These are phyloP conservation scores for Sesamia inferens DNA, from an alignment of 2,888 invertebrate species.

Conservation along the genomic window DNA sequence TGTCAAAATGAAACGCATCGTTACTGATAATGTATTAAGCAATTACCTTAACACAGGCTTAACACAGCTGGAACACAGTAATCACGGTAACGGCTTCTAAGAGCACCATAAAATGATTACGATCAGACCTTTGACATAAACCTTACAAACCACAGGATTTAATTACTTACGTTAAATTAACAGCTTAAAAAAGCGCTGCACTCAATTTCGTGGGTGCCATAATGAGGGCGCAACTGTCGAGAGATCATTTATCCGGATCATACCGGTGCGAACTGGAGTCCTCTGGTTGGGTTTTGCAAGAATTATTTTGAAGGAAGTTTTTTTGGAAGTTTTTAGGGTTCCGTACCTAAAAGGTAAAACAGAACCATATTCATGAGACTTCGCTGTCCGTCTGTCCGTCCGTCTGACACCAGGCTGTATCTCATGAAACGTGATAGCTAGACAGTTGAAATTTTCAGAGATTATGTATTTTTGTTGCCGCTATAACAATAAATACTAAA, in stretches of 20 bases:
- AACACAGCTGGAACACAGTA: background rate
- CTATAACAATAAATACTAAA: too few relatives aligned
- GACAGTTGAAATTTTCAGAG: too few relatives aligned
- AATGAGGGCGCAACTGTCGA: constrained; percentile 60
- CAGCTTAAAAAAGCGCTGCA: constrained; percentile 31
- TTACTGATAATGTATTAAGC: too few relatives aligned
- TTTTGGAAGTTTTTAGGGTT: too few relatives aligned
- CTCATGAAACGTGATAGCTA: too few relatives aligned
- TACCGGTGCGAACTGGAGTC: constrained; percentile 19
- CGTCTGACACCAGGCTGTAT: too few relatives aligned
- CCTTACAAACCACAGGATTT: constrained; percentile 16
- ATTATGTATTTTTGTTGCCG: too few relatives aligned
- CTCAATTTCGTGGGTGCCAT: constrained; percentile 50
- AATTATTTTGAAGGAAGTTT: constrained; percentile 27
- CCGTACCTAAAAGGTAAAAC: too few relatives aligned
- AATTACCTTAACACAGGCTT: too few relatives aligned
- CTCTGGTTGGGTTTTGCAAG: constrained; percentile 25
- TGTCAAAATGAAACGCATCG: too few relatives aligned
- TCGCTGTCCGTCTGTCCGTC: too few relatives aligned
- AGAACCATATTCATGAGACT: too few relatives aligned
- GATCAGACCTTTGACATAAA: constrained; percentile 22
- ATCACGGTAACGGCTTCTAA: constrained; percentile 11
- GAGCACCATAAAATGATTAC: constrained; percentile 17
- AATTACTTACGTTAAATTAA: constrained; percentile 25
- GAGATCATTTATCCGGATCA: constrained; percentile 60